Base-by-base conservation (phyloP, 1,140 invertebrate species). In the Belonocnema kinseyi region DNA sequence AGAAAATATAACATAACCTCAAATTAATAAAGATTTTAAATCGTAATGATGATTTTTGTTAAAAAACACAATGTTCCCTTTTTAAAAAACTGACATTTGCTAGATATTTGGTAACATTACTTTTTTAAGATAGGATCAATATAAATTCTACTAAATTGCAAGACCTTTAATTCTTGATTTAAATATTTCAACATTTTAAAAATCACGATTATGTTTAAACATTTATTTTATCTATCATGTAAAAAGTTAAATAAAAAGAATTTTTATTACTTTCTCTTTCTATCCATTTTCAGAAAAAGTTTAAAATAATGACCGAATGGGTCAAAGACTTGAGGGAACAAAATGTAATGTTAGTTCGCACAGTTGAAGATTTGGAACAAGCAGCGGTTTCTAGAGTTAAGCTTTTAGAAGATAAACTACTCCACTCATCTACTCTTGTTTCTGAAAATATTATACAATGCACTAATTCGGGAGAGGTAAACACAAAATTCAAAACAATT, bases 301-400 rank as follows among this genome's bases (percentile, higher is more conserved):
- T 93, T 13, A 88, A 91, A 85, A 88, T 93, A 54, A 91, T 93
- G 85, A 85, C 88, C 26, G 89, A 93, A 72, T 94, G 93, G 93
- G 91, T 94, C 12, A 87, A 87, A 58, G 92, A 93, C 86, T 83
- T 94, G 52, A 90, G 85, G 5, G 92, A 93, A 46, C 93, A 94
- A 84, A 94, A 94, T 87, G 80, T 87, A 58, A 91, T 93, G 90
- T 80, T 94, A n/a, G 91, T 93, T 4, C 87, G 87, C 53, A 92
- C 89, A 16, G 92, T 94, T 40, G 88, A 93, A 79, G 93, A 93
- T 82, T 83, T 94, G 33, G 93, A 94, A 82, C 83, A 89, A 72
- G 92, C 93, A 83, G 92, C 93, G 56, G 88, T 88, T 46, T 87
- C 86, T 77, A 89, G 92, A 85, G 92, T 93, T 13, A 89, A 90